A percentile compares a stretch with the other conserved stretches of the same genome.
Conservation (phyloP, 2,888 invertebrate genomes). For the Caenorhabditis japonica region DNA sequence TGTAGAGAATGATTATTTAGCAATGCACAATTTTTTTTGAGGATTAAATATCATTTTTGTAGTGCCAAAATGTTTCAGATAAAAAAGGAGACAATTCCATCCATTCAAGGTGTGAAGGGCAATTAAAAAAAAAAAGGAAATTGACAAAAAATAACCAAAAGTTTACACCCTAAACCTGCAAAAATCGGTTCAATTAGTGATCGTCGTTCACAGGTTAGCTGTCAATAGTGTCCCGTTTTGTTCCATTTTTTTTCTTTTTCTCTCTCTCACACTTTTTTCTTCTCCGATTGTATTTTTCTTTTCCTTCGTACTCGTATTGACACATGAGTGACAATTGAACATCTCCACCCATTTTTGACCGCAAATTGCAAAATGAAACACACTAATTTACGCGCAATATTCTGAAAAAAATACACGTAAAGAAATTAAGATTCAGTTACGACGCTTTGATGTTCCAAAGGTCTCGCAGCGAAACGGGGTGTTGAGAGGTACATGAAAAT, state of each 20-base stretch:
- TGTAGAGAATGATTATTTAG: no score
- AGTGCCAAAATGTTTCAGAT: no score
- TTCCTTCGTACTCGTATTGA: constrained; percentile 22
- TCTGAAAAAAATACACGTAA: neutral
- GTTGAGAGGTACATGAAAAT: no score
- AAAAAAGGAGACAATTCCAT: no score
- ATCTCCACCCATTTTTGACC: constrained; percentile 24
- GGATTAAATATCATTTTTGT: no score
- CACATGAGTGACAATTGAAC: constrained; percentile 45
- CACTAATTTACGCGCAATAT: no score
- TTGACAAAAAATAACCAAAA: neutral
- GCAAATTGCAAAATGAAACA: no score
- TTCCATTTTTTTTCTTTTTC: constrained; percentile 13
- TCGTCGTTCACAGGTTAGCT: constrained; percentile 13
- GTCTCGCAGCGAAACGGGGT: no score
- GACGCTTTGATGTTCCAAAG: no score
- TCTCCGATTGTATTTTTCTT: constrained; percentile 10
- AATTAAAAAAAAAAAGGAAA: neutral
- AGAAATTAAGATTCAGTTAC: no score
- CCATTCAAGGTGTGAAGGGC: no score
- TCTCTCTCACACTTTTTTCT: neutral
- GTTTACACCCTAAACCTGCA: neutral
- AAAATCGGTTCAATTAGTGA: neutral
- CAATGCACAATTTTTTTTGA: no score
- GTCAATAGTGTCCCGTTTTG: constrained; percentile 21